Conservation (phyloP, 1,140 invertebrate genomes). For the Brachionus paranguensis region DNA sequence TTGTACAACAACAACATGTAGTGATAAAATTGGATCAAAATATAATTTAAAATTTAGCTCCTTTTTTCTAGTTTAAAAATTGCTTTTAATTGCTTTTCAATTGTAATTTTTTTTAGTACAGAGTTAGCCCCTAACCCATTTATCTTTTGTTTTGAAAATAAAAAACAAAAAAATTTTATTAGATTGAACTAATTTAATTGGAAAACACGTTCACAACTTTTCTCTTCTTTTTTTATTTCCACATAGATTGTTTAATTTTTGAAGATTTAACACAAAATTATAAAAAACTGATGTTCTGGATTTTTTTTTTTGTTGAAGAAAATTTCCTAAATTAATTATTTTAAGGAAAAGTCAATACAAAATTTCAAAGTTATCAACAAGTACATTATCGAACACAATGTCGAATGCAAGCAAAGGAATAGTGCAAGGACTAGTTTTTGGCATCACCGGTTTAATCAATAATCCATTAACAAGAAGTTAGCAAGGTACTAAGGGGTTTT, state of each 20-base stretch:
- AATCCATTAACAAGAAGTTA: background rate
- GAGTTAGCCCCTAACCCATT: too few relatives aligned
- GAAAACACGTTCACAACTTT: too few relatives aligned
- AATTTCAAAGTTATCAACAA: conserved; percentile 5
- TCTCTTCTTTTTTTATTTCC: too few relatives aligned
- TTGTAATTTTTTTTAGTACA: background rate
- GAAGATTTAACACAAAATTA: background rate
- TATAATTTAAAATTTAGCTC: too few relatives aligned
- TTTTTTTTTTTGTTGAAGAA: background rate
- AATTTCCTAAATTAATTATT: background rate
- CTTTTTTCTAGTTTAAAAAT: too few relatives aligned
- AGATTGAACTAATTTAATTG: too few relatives aligned
- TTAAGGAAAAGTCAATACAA: conserved; percentile 33
- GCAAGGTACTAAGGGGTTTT: background rate
- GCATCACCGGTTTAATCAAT: background rate
- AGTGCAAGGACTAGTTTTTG: background rate
- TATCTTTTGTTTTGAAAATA: too few relatives aligned
- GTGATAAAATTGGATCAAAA: too few relatives aligned
- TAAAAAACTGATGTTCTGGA: background rate
- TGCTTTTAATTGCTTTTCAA: too few relatives aligned
- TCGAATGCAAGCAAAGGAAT: conserved; percentile 20
- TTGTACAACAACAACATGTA: too few relatives aligned
- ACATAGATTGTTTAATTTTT: too few relatives aligned
- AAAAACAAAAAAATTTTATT: background rate
- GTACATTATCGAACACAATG: background rate